These are phyloP conservation scores for Gymnopithys bicolor DNA, from an alignment of 2,797 vertebrate species.

Conservation along the genomic window DNA sequence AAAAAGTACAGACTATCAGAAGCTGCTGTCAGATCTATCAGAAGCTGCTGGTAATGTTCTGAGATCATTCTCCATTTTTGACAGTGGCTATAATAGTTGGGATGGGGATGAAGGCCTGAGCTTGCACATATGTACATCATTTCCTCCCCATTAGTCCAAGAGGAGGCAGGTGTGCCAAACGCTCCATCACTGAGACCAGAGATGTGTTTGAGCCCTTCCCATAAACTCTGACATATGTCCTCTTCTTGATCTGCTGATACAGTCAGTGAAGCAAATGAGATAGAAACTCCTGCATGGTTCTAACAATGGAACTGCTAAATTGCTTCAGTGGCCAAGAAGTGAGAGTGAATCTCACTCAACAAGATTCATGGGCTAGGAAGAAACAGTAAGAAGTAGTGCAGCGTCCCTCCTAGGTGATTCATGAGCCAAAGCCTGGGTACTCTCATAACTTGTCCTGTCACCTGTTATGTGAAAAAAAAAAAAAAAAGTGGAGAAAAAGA, in stretches of 20 bases:
- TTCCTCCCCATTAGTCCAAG: neutral
- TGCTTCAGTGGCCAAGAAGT: neutral
- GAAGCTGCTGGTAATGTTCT: neutral
- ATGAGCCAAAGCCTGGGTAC: neutral
- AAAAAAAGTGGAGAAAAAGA: neutral
- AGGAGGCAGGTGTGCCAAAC: neutral
- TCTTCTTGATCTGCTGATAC: neutral
- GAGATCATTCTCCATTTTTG: neutral
- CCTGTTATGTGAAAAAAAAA: neutral
- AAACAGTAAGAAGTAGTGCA: neutral
- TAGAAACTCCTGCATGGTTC: neutral
- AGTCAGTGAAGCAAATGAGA: neutral
- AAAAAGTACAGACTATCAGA: neutral
- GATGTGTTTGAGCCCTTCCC: neutral
- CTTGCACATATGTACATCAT: neutral
- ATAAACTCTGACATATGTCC: rapidly evolving
- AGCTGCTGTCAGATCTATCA: neutral
- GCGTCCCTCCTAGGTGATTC: rapidly evolving
- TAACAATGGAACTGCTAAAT: neutral
- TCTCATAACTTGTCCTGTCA: neutral
- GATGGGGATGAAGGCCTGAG: neutral
- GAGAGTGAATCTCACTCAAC: neutral
- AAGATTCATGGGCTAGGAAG: neutral
- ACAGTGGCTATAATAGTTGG: neutral
- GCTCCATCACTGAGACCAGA: neutral